Base-by-base conservation (phyloP, 2,888 invertebrate species). In the Charanyca ferruginea region DNA sequence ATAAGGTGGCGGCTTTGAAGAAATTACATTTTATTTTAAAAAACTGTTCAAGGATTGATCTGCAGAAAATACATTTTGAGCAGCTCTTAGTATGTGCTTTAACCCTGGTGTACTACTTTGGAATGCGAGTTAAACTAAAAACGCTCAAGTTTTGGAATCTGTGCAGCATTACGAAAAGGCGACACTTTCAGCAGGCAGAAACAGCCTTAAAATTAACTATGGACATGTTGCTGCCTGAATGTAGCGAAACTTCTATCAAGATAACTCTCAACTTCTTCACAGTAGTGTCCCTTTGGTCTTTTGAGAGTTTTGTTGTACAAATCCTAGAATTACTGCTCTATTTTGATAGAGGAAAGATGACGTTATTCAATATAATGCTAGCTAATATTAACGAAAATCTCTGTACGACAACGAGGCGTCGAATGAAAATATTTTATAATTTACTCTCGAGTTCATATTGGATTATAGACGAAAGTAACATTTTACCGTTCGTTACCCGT, bases 341-440 rank as follows among this genome's bases (percentile, higher is more conserved):
- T 69, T 92, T 85, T 61, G 87, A 85, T 53, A 81, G 85, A 68
- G 90, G 89, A 0, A 85, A 83, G 57, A 91, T 87, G 2, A 88
- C 81, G 3, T 69, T 93, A 0, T 90, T 90, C 49, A 88, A 92
- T 73, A 48, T 89, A 0, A 85, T 93, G 86, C 85, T 93, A 1
- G 89, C 91, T 0, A 92, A 93, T 51, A 89, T 93, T 44, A 90
- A 93, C 67, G 87, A 73, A 55, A 83, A 87, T 3, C 68, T 92
- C 2, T 89, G 7, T 88, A 93, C 41, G 76, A 91, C 47, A 13
- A 28, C 94, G 0, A 91, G 94, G 49, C 91, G 93, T 71, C 90
- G 96, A 2, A 89, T 96, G 66, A 88, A 94, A 73, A 92, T 96
- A 0, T 83, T 96, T 0, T 96, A 96, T 66, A 94, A 94, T 65